Base-by-base conservation (phyloP, 2,797 vertebrate species). In the Parotocinclus haroldoi region DNA sequence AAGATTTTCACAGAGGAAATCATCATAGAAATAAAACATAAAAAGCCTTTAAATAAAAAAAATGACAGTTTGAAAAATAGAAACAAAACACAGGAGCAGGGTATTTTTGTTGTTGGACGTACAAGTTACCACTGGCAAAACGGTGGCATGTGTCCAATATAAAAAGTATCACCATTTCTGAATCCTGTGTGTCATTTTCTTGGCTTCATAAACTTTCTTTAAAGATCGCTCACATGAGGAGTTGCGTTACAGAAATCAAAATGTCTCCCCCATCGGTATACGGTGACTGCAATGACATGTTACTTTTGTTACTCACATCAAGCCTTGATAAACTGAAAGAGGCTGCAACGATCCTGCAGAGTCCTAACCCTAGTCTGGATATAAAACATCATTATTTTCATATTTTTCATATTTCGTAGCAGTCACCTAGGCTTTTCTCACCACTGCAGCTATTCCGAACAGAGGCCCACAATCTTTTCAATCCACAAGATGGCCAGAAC, bases 281-380 rank as follows among this genome's bases (percentile, higher is more conserved):
- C 85, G 83, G 82, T 86, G 82, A 86, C 58, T 12, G 45, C 49
- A 38, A 87, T 82, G 51, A 52, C 18, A 82, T 81, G 79, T 67
- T 75, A 81, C 81, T 85, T 84, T 86, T 83, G 77, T 86, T 85
- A 49, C 12, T 48, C n/a, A 11, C 48, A 60, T 60, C 12, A 46
- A 6, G 12, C 44, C 44, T 46, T 84, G 82, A n/a, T n/a, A n/a
- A 81, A 76, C 82, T 59, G 38, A 40, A 49, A 73, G 80, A 86
- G 88, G 80, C 79, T 67, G 86, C 86, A 89, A 87, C 83, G 73
- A 76, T 18, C 83, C 79, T 18, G 55, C 58, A 69, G 65, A 74
- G 66, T 60, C 39, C 56, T 48, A 71, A 53, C 37, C 60, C 66
- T n/a, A 48, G 5, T 71, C 54, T 48, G 58, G 7, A 69, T 63